Base-by-base conservation (phyloP, 2,797 vertebrate species). In the Neopelma chrysocephalum region DNA sequence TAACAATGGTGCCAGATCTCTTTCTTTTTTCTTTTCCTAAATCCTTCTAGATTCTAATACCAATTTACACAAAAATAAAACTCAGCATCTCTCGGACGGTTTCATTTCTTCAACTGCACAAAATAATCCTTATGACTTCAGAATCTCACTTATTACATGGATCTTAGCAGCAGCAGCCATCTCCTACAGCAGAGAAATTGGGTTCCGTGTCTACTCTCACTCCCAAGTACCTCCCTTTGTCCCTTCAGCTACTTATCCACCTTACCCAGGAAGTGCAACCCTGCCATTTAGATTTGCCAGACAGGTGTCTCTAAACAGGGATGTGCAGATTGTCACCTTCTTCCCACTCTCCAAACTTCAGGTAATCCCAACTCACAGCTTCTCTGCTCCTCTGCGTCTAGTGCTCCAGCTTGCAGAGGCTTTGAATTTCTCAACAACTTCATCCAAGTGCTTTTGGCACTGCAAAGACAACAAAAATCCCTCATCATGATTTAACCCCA, bases 91-190 rank as follows among this genome's bases (percentile, higher is more conserved):
- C 34, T 53, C 50, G 61, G 20, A 25, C 17, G 40, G 10, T 38
- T 78, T 56, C 3, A 3, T 78, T 83, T 83, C 36, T 36, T 86
- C 48, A 68, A 25, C 10, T 42, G 32, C 15, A 17, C 34, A 62
- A 80, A 85, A 43, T 40, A 70, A 47, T 13, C 5, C 21, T 29
- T 58, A 20, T 26, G 42, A 61, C 18, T 75, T 89, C 48, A 61
- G 54, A 64, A 81, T n/a, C 36, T 48, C 25, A 2, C 10, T 38
- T 61, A 16, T 7, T 64, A 11, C 2, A 0, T 2, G 3, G 53
- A 54, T 12, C 10, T 70, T 45, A 48, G 31, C 29, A 64, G 58
- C 14, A 78, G 50, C 60, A 25, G 18, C 38, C 47, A 38, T 26
- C 32, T 57, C 26, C 60, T 65, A 32, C 11, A 53, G 54, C 29